A percentile compares a stretch with the other conserved stretches of the same genome.
Evolutionary conservation across 1,140 invertebrate genomes (phyloP).

Genomic region (Cataglyphis hispanica): DNA sequence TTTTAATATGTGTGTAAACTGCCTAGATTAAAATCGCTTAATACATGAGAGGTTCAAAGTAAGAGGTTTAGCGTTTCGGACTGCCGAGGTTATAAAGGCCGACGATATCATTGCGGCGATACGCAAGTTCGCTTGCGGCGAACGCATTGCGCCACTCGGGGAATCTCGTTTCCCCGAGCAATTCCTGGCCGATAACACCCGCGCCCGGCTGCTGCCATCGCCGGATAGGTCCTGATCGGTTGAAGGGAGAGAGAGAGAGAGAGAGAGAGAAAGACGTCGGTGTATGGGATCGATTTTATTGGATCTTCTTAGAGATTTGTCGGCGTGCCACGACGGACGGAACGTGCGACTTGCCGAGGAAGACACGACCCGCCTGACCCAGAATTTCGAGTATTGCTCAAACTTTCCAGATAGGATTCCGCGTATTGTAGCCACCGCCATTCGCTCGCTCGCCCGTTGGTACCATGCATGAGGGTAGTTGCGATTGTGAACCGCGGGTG

Average conservation of each 20-base stretch:
- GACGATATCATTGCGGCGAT: background rate
- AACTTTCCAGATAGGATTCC: slow-evolving; percentile 71
- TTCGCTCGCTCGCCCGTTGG: slow-evolving; percentile 13
- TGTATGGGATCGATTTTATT: slow-evolving; percentile 57
- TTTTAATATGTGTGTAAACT: background rate
- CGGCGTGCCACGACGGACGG: slow-evolving; percentile 6
- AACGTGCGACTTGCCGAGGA: slow-evolving; percentile 12
- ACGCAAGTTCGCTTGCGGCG: slow-evolving; percentile 45
- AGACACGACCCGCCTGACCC: slow-evolving; percentile 45
- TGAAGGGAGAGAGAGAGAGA: background rate
- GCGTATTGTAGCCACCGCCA: slow-evolving; percentile 53
- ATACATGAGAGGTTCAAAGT: background rate
- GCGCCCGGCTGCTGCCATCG: background rate
- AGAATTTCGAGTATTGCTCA: slow-evolving; percentile 69
- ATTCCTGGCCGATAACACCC: slow-evolving; percentile 53
- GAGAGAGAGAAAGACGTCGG: slow-evolving; percentile 25
- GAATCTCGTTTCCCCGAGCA: slow-evolving; percentile 57
- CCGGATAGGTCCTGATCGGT: slow-evolving; percentile 13
- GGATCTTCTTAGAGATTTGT: slow-evolving; percentile 56
- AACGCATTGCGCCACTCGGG: slow-evolving; percentile 54
- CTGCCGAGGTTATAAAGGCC: background rate
- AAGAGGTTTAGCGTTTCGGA: background rate
- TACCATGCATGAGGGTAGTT: background rate
- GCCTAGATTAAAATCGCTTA: background rate
- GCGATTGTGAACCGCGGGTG: slow-evolving; percentile 25